These are phyloP conservation scores for Tachuris rubrigastra DNA, from an alignment of 2,113 vertebrate genomes.

Conservation along the genomic window DNA sequence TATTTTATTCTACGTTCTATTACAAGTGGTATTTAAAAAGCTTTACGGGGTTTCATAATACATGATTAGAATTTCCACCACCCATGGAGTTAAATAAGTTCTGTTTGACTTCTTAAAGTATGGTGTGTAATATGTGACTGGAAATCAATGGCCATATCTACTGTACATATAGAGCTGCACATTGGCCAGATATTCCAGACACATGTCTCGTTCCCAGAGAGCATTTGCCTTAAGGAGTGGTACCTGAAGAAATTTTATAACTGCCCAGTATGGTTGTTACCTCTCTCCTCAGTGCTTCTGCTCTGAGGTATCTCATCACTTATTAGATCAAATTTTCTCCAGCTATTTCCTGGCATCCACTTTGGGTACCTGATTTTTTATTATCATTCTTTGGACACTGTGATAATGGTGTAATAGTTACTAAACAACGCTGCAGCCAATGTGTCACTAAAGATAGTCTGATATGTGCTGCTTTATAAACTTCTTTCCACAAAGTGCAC, in stretches of 20 bases:
- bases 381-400: not conserved
- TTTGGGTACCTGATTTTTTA: not conserved
- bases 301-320: not conserved
- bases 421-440: not conserved
- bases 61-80: not conserved
- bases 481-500: not conserved
- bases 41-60: not conserved
- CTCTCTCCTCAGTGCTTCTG: not conserved
- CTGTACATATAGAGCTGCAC: conserved; percentile 22
- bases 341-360: not conserved
- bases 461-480: not conserved
- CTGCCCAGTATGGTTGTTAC: not conserved
- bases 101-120: not conserved
- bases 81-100: not conserved
- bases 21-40: not conserved
- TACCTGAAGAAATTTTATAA: not conserved
- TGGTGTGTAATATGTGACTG: not conserved
- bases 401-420: not conserved
- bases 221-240: not conserved
- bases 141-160: conserved; percentile 36
- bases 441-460: not conserved
- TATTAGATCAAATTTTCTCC: not conserved
- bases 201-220: conserved; percentile 34
- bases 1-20: not conserved
- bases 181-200: conserved; percentile 31